Conservation (phyloP, 2,113 vertebrate species). For the Perccottus glenii region DNA sequence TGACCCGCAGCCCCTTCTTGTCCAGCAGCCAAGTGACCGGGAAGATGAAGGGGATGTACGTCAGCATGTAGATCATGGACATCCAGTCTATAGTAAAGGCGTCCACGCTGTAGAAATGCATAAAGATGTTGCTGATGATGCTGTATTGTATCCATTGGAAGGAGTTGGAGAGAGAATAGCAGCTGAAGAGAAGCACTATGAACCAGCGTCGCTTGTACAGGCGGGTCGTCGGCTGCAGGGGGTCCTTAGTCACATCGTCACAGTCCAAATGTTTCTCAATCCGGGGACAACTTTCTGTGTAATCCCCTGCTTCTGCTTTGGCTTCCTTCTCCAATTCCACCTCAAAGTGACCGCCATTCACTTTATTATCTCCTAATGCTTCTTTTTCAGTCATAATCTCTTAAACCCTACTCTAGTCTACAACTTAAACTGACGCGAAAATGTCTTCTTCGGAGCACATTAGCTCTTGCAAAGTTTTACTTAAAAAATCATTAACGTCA, state of each 20-base stretch:
- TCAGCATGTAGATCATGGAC: constrained; percentile 95
- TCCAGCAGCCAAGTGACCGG: constrained; percentile 95
- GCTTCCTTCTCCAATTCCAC: constrained; percentile 31
- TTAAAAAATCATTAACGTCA: background rate
- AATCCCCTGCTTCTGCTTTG: background rate
- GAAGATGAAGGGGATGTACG: constrained; percentile 94
- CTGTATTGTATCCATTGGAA: constrained; percentile 98
- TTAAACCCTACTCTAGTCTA: background rate
- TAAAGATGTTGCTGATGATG: constrained; percentile 90
- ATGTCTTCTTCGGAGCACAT: background rate
- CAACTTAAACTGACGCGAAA: too few relatives aligned
- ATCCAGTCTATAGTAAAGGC: constrained; percentile 93
- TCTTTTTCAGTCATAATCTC: constrained; percentile 55
- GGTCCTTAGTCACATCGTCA: background rate
- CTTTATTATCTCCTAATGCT: constrained; percentile 7
- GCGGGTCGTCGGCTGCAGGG: constrained; percentile 49
- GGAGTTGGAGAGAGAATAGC: constrained; percentile 92
- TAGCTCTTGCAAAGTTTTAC: background rate
- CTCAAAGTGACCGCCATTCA: background rate
- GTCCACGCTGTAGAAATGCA: constrained; percentile 84
- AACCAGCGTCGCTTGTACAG: constrained; percentile 87
- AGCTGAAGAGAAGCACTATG: constrained; percentile 89
- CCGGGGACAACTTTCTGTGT: background rate
- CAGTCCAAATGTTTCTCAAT: background rate
- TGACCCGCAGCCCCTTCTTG: constrained; percentile 86